phyloP scores from a whole-genome alignment of 2,797 vertebrate genomes.

The Pangasius krempfi region DNA sequence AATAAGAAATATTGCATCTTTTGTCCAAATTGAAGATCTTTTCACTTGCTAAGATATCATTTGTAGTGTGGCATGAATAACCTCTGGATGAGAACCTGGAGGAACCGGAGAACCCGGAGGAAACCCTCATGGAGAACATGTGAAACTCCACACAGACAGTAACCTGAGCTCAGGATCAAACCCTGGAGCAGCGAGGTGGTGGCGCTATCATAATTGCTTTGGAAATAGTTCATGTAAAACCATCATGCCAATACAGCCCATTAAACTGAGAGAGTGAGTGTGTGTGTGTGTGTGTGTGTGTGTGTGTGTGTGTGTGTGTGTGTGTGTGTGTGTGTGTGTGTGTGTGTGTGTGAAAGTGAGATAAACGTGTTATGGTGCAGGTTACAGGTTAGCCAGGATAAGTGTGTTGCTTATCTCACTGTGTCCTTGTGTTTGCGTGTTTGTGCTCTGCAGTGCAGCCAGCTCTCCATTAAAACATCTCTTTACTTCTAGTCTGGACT shows the following conservation, averaged over 20 bases:
- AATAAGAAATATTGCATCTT: background rate
- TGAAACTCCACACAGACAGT: too few species aligned
- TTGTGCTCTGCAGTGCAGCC: background rate
- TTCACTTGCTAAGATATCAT: background rate
- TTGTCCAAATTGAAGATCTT: background rate
- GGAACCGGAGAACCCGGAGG: background rate
- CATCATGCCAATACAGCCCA: background rate
- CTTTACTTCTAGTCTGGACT: slow-evolving; percentile 7
- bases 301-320: too few species aligned
- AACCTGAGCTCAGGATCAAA: background rate
- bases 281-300: too few species aligned
- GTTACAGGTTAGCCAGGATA: background rate
- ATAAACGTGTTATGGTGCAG: background rate
- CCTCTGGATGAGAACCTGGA: background rate
- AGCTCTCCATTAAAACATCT: background rate
- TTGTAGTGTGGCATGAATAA: background rate
- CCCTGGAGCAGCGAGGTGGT: background rate
- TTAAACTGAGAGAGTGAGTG: slow-evolving; percentile 7
- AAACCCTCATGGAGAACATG: background rate
- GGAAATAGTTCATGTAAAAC: background rate
- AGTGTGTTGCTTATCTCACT: slow-evolving; percentile 4
- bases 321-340: too few species aligned
- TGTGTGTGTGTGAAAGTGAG: background rate
- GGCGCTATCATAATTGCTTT: background rate
- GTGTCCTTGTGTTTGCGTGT: background rate